These are phyloP conservation scores for Sinotaia quadrata DNA, from an alignment of 2,888 invertebrate genomes.

Conservation along the genomic window DNA sequence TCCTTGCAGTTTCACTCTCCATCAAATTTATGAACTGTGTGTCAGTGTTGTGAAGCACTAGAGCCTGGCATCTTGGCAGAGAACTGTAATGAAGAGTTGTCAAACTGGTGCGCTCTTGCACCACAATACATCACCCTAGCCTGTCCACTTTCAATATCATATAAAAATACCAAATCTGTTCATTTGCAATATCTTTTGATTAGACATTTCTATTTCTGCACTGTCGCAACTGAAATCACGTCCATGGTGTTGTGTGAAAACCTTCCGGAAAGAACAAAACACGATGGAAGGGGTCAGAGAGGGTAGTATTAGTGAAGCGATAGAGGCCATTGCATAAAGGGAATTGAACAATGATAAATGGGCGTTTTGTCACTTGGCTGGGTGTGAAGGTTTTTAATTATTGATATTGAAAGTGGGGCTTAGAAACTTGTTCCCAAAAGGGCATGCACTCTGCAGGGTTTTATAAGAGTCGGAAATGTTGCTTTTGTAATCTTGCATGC, in stretches of 20 bases:
- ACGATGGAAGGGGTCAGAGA: not conserved
- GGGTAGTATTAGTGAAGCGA: constrained; percentile 1
- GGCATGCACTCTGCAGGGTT: not conserved
- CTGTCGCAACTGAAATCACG: constrained; percentile 20
- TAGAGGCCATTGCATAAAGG: constrained; percentile 13
- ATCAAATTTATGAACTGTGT: constrained; percentile 31
- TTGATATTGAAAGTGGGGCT: constrained; percentile 6
- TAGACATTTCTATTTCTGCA: constrained; percentile 27
- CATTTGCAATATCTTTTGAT: constrained; percentile 26
- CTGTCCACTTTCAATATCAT: constrained; percentile 15
- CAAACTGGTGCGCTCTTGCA: constrained; percentile 22
- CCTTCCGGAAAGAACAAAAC: constrained; percentile 2
- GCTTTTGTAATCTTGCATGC: not conserved
- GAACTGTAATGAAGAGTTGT: constrained; percentile 28
- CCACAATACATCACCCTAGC: constrained; percentile 23
- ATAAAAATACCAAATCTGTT: constrained; percentile 19
- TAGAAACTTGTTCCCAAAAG: not conserved
- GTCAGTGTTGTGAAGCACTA: constrained; percentile 12
- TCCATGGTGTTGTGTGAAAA: constrained; percentile 16
- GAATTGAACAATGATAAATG: constrained; percentile 29
- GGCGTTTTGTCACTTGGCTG: constrained; percentile 12
- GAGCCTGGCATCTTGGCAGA: constrained; percentile 26
- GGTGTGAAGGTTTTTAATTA: constrained; percentile 21
- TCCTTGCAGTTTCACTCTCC: constrained; percentile 20
- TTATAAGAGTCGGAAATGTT: not conserved